A percentile compares a stretch with the other conserved stretches of the same genome.
These are phyloP conservation scores for Gasterosteus nipponicus DNA, from an alignment of 2,113 vertebrate species.

Conservation along the genomic window DNA sequence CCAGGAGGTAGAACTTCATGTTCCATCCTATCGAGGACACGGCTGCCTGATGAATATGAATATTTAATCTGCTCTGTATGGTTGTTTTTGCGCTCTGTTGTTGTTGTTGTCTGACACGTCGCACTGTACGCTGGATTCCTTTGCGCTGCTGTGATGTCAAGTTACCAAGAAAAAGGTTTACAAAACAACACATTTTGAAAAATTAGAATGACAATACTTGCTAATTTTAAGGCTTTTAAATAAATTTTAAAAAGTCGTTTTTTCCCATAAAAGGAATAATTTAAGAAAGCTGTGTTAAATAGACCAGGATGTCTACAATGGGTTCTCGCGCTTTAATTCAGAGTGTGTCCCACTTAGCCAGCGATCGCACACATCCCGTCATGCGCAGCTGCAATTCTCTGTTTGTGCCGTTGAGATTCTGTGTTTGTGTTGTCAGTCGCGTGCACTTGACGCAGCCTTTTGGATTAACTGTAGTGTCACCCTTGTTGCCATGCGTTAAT, in stretches of 20 bases:
- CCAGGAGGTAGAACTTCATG: conserved; percentile 63
- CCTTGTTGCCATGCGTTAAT: conserved; percentile 50
- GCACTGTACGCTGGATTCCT: conserved; percentile 9
- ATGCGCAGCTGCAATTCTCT: conserved; percentile 28
- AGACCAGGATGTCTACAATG: not conserved
- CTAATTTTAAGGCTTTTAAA: not conserved
- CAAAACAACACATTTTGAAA: not conserved
- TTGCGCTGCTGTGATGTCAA: not conserved
- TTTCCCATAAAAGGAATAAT: not conserved
- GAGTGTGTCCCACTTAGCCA: conserved; percentile 11
- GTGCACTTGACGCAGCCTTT: conserved; percentile 43
- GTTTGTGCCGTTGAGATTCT: conserved; percentile 1
- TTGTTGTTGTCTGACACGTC: conserved; percentile 8
- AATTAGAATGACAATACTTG: no score
- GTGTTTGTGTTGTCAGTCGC: conserved; percentile 24
- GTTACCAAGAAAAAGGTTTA: not conserved
- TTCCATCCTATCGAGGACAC: conserved; percentile 60
- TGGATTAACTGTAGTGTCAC: conserved; percentile 55
- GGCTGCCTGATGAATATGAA: conserved; percentile 54
- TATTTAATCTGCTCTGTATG: conserved; percentile 59
- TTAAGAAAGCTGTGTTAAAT: not conserved
- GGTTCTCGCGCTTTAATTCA: not conserved
- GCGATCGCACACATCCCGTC: conserved; percentile 1
- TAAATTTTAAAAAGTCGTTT: no score
- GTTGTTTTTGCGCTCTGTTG: conserved; percentile 29